Base-by-base conservation (phyloP, 2,888 invertebrate species). In the Aspidiotus rigidus region DNA sequence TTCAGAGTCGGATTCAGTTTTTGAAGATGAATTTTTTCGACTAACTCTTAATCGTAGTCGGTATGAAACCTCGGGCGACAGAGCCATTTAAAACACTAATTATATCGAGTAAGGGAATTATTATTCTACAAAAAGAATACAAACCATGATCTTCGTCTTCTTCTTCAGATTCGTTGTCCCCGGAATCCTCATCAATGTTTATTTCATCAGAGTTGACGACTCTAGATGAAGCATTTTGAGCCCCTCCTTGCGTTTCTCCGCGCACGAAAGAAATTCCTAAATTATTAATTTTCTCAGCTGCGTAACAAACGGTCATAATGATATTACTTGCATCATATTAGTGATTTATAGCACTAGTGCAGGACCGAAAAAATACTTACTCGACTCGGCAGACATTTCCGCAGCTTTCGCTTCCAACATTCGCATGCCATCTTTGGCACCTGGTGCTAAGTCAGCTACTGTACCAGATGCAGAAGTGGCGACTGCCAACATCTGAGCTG, bases 401-500 rank as follows among this genome's bases (percentile, higher is more conserved):
- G 85, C 85, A 57, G 89, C 90, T 79, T 89, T 89, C 2, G 88
- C 90, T 78, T 94, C 93, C 66, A 94, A 79, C 81, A 91, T 82
- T 74, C 90, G 84, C 93, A 94, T 94, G 9, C 90, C 90, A 80
- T 93, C 93, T 75, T 87, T 85, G 74, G 85, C 85, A 42, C 87
- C 88, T 49, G 87, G 86, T 42, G 88, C 86, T 72, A 87, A 81
- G 77, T 88, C 88, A 1, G 87, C 87, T 62, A 86, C 80, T 40
- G 87, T 86, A 16, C 87, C 85, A 53, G 85, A 82, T 67, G 82
- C 82, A 74, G 83, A 83, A 16, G 83, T 82, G 55, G 86, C 85
- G 17, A 89, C 89, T 75, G 88, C 91, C 74, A 96, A 81, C 89
- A 97, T 95, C 79, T 97, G 97, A 0, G 96, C 95, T 13, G 95